Percentiles rank a stretch among this genome's conserved stretches.
These are phyloP conservation scores for Schizotus pectinicornis DNA, from an alignment of 2,888 invertebrate species.

Conservation along the genomic window DNA sequence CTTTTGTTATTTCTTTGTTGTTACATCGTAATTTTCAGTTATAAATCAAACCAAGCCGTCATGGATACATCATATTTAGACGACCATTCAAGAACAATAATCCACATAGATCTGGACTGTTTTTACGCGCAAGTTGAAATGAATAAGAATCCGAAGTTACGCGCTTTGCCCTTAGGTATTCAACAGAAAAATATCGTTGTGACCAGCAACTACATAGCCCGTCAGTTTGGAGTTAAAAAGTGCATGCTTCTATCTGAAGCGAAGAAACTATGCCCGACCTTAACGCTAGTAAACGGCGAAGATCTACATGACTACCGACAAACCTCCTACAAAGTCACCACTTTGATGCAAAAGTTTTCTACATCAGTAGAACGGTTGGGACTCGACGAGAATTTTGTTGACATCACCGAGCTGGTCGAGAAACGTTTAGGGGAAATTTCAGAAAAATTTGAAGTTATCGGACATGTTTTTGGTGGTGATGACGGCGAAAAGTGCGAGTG, in stretches of 20 bases:
- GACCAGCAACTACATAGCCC: slow-evolving; percentile 83
- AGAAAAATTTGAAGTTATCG: slow-evolving; percentile 47
- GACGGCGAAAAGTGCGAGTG: slow-evolving; percentile 68
- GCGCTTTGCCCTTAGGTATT: slow-evolving; percentile 74
- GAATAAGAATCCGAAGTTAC: slow-evolving; percentile 71
- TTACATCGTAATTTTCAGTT: no score
- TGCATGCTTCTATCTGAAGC: slow-evolving; percentile 81
- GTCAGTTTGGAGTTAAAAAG: slow-evolving; percentile 77
- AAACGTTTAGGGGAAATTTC: slow-evolving; percentile 54
- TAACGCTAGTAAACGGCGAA: slow-evolving; percentile 81
- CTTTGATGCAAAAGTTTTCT: slow-evolving; percentile 73
- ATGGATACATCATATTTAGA: slow-evolving; percentile 24
- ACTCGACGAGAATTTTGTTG: slow-evolving; percentile 85
- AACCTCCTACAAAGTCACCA: slow-evolving; percentile 78
- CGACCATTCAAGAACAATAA: slow-evolving; percentile 71
- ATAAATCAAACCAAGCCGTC: no score
- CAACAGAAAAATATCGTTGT: slow-evolving; percentile 86
- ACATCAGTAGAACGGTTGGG: slow-evolving; percentile 80
- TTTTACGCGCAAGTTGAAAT: slow-evolving; percentile 89
- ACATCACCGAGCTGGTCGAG: slow-evolving; percentile 73
- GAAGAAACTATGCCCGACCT: slow-evolving; percentile 71
- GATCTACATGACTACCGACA: slow-evolving; percentile 82
- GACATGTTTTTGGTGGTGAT: slow-evolving; percentile 65
- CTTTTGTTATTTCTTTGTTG: no score
- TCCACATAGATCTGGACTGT: slow-evolving; percentile 84